phyloP scores from a whole-genome alignment of 2,113 vertebrate species.

The Aptenodytes patagonicus region DNA sequence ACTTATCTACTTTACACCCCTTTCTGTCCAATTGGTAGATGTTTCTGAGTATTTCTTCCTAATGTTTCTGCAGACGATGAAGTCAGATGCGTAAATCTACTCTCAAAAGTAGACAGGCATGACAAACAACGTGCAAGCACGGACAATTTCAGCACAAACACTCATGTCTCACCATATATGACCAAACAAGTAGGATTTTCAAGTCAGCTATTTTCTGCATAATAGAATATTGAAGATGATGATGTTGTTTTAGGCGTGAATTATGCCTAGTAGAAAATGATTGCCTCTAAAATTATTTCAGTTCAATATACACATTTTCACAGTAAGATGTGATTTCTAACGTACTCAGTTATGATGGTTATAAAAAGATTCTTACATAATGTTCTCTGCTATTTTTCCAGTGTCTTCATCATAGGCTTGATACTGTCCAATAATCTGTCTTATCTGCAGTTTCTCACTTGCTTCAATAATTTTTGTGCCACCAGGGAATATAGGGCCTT shows the following conservation, averaged over 20 bases:
- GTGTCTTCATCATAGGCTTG: slow-evolving; percentile 74
- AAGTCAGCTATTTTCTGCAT: neutral
- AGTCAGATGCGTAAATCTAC: neutral
- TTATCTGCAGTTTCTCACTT: slow-evolving; percentile 47
- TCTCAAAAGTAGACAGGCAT: neutral
- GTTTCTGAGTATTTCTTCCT: neutral
- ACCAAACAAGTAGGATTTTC: neutral
- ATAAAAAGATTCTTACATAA: slow-evolving; percentile 66
- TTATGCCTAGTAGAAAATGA: neutral
- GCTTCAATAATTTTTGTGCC: slow-evolving; percentile 22
- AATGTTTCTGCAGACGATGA: neutral
- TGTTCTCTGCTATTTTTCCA: slow-evolving; percentile 23
- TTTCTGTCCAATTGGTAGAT: neutral
- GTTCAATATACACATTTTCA: neutral
- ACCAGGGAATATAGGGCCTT: slow-evolving; percentile 72
- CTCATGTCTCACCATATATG: neutral
- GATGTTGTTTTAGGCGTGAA: neutral
- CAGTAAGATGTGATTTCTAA: neutral
- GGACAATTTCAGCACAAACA: neutral
- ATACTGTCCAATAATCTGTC: slow-evolving; percentile 70
- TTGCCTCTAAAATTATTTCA: neutral
- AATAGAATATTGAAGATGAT: neutral
- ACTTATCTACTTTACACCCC: neutral
- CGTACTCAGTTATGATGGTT: neutral
- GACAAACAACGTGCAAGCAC: neutral